Percentiles rank a stretch among this genome's conserved stretches.
These are phyloP conservation scores for Seira ritae DNA, from an alignment of 2,888 invertebrate genomes.

Conservation along the genomic window DNA sequence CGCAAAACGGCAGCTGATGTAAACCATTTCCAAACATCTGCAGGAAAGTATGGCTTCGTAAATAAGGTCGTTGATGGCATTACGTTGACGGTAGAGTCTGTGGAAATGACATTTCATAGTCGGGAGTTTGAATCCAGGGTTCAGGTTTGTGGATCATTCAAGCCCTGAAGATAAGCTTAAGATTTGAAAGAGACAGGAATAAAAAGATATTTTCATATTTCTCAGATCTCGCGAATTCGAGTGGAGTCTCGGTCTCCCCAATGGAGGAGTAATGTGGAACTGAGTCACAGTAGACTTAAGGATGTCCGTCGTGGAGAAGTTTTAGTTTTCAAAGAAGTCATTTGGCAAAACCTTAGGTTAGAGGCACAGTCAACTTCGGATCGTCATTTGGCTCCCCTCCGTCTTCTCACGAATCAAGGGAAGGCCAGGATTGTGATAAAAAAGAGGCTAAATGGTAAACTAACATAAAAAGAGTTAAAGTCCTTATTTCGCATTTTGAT, in stretches of 20 bases:
- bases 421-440: conserved; percentile 96
- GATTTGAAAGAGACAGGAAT: too few relatives aligned
- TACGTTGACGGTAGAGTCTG: conserved; percentile 95
- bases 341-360: conserved; percentile 97
- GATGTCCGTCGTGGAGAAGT: conserved; percentile 92
- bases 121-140: conserved; percentile 96
- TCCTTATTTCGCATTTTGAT: not conserved
- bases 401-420: conserved; percentile 95
- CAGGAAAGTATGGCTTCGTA: conserved; percentile 88
- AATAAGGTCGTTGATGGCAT: conserved; percentile 98
- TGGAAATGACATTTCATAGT: conserved; percentile 94
- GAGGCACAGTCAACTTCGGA: conserved; percentile 92
- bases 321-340: conserved; percentile 96
- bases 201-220: conserved; percentile 34
- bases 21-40: conserved; percentile 76
- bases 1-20: conserved; percentile 76
- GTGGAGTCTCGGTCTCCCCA: conserved; percentile 96
- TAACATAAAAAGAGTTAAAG: not conserved
- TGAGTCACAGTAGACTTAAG: conserved; percentile 93
- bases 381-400: conserved; percentile 87
- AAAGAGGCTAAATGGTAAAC: conserved; percentile 88
- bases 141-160: conserved; percentile 81
- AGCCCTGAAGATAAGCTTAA: too few relatives aligned
- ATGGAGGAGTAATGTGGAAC: conserved; percentile 87
- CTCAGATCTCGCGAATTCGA: conserved; percentile 91